phyloP scores from a whole-genome alignment of 2,888 invertebrate species.

The Oscheius sp. region DNA sequence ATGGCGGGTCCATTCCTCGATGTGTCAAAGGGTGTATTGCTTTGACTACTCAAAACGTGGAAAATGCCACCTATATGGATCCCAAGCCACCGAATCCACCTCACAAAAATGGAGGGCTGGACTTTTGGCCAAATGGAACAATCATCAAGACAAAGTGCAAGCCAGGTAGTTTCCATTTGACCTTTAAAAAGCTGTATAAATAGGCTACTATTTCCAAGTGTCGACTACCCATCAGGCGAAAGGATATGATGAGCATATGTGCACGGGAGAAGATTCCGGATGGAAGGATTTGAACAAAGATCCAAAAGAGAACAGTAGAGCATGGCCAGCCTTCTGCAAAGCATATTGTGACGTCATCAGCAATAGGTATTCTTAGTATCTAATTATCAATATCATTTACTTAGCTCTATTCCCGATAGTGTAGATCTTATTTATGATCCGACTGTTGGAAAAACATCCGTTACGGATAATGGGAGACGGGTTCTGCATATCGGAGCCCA shows the following conservation, averaged over 20 bases:
- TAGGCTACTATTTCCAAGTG: not conserved
- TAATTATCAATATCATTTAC: no score
- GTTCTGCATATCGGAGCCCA: not conserved
- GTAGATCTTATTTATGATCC: not conserved
- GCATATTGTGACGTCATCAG: not conserved
- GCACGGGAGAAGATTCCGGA: not conserved
- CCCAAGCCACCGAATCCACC: not conserved
- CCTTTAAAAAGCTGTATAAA: not conserved
- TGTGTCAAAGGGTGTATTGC: constrained; percentile 9
- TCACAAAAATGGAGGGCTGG: not conserved
- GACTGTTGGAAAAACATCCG: not conserved
- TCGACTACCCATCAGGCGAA: constrained; percentile 8
- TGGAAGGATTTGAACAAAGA: constrained; percentile 6
- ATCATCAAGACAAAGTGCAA: constrained; percentile 11
- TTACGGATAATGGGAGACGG: not conserved
- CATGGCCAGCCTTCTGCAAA: constrained; percentile 8
- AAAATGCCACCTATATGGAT: constrained; percentile 4
- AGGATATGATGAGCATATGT: constrained; percentile 6
- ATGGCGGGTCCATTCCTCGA: not conserved
- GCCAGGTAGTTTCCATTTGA: not conserved
- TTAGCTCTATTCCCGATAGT: not conserved
- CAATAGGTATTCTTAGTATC: not conserved
- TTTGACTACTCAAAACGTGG: not conserved
- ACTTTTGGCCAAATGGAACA: not conserved
- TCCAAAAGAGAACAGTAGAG: not conserved